phyloP scores from a whole-genome alignment of 1,140 invertebrate genomes.

The Conus ventricosus region DNA sequence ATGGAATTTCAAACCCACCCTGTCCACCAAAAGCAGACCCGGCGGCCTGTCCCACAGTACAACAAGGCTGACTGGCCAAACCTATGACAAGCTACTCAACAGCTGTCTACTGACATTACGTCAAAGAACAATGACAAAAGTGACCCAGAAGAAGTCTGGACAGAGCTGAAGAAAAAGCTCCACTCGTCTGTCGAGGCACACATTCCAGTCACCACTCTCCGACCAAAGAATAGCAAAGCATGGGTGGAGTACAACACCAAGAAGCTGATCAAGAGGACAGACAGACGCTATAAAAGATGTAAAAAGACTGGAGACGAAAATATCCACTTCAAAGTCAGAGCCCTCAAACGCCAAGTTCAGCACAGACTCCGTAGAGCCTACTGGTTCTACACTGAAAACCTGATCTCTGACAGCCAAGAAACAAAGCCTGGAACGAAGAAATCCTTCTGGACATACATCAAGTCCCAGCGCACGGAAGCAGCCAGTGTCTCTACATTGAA shows the following conservation, averaged over 20 bases:
- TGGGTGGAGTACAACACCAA: not conserved
- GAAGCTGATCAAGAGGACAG: not conserved
- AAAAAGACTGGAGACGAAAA: not conserved
- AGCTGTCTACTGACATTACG: not conserved
- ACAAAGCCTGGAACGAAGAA: not conserved
- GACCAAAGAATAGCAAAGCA: not conserved
- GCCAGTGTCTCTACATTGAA: not conserved
- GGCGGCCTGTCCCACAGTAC: not conserved
- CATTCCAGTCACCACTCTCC: not conserved
- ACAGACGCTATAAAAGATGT: not conserved
- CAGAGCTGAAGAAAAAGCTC: not conserved
- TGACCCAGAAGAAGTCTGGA: not conserved
- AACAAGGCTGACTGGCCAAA: not conserved
- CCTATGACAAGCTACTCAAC: not conserved
- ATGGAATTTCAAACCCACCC: not conserved
- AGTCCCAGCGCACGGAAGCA: not conserved
- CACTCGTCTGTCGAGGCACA: not conserved
- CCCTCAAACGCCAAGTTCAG: not conserved
- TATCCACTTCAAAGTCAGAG: not conserved
- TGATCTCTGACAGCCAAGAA: not conserved
- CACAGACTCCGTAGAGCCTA: not conserved
- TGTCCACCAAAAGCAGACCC: not conserved
- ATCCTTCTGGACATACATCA: not conserved
- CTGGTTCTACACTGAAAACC: not conserved
- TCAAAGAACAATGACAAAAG: not conserved